A percentile compares a stretch with the other conserved stretches of the same genome.
Evolutionary conservation across 1,140 invertebrate species (phyloP).

Genomic region (Drosophila ogumai): DNA sequence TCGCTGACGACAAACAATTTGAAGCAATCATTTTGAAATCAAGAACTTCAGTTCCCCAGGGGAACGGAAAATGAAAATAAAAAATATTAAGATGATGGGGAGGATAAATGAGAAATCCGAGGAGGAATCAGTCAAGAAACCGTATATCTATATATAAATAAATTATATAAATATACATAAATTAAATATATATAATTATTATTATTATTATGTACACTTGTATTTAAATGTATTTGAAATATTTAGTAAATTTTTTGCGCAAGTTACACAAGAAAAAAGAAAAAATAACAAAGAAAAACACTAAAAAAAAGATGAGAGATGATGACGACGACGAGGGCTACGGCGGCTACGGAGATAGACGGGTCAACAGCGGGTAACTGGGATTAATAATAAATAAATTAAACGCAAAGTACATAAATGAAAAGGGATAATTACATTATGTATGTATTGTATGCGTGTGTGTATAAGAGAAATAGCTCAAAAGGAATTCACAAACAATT

Average conservation of each 20-base stretch:
- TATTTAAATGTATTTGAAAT: conserved; percentile 84
- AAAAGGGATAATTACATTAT: conserved; percentile 75
- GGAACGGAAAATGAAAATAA: conserved; percentile 15
- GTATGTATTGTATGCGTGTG: conserved; percentile 68
- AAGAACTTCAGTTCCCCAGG: conserved; percentile 49
- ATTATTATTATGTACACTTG: conserved; percentile 70
- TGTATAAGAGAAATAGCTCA: conserved; percentile 72
- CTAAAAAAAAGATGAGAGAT: conserved; percentile 35
- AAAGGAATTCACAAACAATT: conserved; percentile 57
- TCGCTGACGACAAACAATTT: conserved; percentile 84
- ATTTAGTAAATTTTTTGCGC: conserved; percentile 84
- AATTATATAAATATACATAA: conserved; percentile 78
- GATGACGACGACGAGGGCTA: conserved; percentile 1
- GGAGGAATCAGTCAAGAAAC: conserved; percentile 31
- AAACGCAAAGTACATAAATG: conserved; percentile 21
- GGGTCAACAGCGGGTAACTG: conserved; percentile 72
- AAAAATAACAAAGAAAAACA: conserved; percentile 48
- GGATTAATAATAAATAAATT: conserved; percentile 69
- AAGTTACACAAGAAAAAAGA: conserved; percentile 60
- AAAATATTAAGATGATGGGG: conserved; percentile 21
- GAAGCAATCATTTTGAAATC: conserved; percentile 84
- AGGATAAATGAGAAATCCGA: conserved; percentile 29
- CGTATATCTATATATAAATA: conserved; percentile 78
- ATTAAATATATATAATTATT: conserved; percentile 79
- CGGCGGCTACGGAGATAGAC: conserved; percentile 50